A percentile compares a stretch with the other conserved stretches of the same genome.
These are phyloP conservation scores for Heliconius cydno DNA, from an alignment of 2,888 invertebrate genomes.

Conservation along the genomic window DNA sequence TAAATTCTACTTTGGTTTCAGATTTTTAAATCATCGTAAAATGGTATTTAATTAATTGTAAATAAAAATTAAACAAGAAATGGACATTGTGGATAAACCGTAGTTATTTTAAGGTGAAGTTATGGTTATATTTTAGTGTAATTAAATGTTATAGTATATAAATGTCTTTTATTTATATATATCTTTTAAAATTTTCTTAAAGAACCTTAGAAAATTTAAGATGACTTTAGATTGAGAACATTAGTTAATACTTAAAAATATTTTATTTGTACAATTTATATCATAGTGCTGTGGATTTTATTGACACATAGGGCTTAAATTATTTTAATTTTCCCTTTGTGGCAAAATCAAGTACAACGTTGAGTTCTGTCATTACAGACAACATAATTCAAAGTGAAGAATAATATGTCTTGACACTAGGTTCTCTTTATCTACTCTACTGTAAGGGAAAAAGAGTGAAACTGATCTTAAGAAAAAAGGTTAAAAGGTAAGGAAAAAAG, in stretches of 20 bases:
- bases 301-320: too few species aligned
- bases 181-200: not conserved
- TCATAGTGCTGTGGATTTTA: too few species aligned
- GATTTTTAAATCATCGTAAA: conserved; percentile 4
- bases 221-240: not conserved
- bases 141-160: conserved; percentile 9
- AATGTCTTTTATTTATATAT: not conserved
- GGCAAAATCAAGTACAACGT: too few species aligned
- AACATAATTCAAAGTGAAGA: too few species aligned
- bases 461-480: too few species aligned
- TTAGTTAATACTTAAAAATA: too few species aligned
- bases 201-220: not conserved
- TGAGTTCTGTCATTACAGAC: too few species aligned
- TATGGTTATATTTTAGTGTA: conserved; percentile 12
- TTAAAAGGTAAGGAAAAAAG: too few species aligned
- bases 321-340: too few species aligned
- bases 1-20: not conserved
- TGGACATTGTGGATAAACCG: not conserved
- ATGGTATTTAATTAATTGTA: not conserved
- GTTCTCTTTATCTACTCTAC: not conserved
- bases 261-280: too few species aligned
- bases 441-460: too few species aligned
- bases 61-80: not conserved
- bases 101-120: not conserved
- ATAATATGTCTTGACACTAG: not conserved